Evolutionary conservation across 2,888 invertebrate species (phyloP), one percentile per base, ranked within the genome.

Genomic region (Philaethria dido): DNA sequence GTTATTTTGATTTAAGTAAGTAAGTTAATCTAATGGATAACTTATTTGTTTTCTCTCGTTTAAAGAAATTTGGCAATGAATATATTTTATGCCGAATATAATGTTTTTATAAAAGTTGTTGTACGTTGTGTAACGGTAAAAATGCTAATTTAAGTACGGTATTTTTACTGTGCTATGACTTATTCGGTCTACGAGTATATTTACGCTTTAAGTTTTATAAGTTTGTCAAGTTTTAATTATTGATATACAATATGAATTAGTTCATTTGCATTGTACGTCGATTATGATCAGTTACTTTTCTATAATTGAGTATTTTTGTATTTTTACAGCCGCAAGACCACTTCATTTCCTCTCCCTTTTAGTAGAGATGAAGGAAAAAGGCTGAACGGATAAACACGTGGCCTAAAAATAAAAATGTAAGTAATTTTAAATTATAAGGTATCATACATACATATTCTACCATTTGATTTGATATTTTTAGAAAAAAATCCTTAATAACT

Each of bases 321-420:
- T 76, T 71, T 77, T 77, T 69, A 48, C 86, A 90, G 91, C 71
- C 74, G 66, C 77, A 64, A 74, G 71, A 74, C 54, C 76, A 64
- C 71, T 77, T 76, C 76, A 69, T 70, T 77, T 81, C 80, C 80
- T 62, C 75, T 78, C 74, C 72, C 73, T 70, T 71, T 76, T 77
- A 70, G 71, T 75, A 85, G 91, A 89, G 77, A 92, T 91, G 92
- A 90, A 80, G 83, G 91, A 87, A 81, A 92, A 92, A 83, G 91
- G 92, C 80, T 92, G 86, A 90, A 82, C 71, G 73, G 74, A 80
- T 81, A 81, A 74, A 74, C 69, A 78, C 71, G 76, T 67, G 80
- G 85, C 75, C 79, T 72, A 81, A 73, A 73, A 79, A 86, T 87
- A 84, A 92, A 83, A 91, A 92, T 92, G 92, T 92, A 82, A 92